phyloP scores from a whole-genome alignment of 2,113 vertebrate genomes.

The Melanocharis versteri region DNA sequence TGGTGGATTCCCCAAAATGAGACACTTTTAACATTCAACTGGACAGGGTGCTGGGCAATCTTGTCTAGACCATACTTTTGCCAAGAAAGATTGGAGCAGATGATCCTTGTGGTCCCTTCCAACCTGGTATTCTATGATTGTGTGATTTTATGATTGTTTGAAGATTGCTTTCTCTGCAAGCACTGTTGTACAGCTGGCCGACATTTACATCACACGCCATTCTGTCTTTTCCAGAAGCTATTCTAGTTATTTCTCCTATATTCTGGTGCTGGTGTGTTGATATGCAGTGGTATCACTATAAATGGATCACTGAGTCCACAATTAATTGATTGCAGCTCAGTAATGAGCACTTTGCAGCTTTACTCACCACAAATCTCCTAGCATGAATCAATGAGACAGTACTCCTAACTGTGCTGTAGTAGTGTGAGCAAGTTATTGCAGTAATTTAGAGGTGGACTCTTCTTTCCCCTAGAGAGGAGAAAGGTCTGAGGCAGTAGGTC shows the following conservation, averaged over 20 bases:
- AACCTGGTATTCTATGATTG: not conserved
- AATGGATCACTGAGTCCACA: not conserved
- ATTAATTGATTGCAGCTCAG: not conserved
- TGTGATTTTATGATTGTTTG: not conserved
- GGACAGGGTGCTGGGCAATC: not conserved
- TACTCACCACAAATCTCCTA: not conserved
- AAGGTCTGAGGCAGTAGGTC: not conserved
- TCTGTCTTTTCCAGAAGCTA: not conserved
- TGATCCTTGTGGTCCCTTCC: not conserved
- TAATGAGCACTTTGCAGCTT: not conserved
- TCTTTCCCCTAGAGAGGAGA: not conserved
- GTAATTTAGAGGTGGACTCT: not conserved
- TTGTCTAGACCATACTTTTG: not conserved
- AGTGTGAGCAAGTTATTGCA: not conserved
- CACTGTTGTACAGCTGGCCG: not conserved
- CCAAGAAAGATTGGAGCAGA: not conserved
- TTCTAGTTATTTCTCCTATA: not conserved
- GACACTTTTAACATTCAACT: not conserved
- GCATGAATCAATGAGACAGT: not conserved
- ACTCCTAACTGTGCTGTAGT: not conserved
- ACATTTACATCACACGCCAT: not conserved
- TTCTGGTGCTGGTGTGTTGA: not conserved
- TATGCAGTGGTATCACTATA: not conserved
- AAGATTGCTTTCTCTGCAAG: not conserved
- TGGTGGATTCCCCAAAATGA: not conserved